Evolutionary conservation across 1,140 invertebrate species (phyloP).

Genomic region (Macrocentrus cingulum): DNA sequence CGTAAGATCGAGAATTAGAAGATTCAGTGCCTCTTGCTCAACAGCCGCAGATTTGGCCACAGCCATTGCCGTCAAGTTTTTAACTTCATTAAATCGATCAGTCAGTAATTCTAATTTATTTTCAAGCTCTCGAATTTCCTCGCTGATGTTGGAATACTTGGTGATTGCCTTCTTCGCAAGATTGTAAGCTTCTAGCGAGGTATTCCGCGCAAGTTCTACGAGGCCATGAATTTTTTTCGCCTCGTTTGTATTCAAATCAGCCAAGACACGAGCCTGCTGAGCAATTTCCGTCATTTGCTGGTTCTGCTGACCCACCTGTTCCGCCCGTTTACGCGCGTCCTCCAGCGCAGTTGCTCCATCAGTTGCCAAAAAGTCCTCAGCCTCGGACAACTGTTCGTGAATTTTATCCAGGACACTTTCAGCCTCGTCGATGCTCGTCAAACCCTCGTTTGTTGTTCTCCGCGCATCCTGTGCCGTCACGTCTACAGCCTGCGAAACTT

Average conservation of each 20-base stretch:
- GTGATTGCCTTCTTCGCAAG: slow-evolving; percentile 79
- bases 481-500: slow-evolving; percentile 66
- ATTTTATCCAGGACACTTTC: slow-evolving; percentile 75
- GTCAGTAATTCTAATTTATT: slow-evolving; percentile 64
- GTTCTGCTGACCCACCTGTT: slow-evolving; percentile 87
- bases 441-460: slow-evolving; percentile 64
- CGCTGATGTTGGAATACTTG: slow-evolving; percentile 76
- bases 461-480: slow-evolving; percentile 64
- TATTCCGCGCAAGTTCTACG: slow-evolving; percentile 80
- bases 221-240: slow-evolving; percentile 76
- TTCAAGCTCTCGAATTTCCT: slow-evolving; percentile 67
- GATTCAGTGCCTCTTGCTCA: slow-evolving; percentile 76
- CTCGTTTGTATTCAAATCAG: slow-evolving; percentile 74
- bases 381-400: slow-evolving; percentile 69
- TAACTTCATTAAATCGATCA: slow-evolving; percentile 59
- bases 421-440: slow-evolving; percentile 71
- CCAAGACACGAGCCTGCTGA: slow-evolving; percentile 77
- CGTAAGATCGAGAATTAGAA: slow-evolving; percentile 74
- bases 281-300: slow-evolving; percentile 89
- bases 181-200: slow-evolving; percentile 77
- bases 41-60: slow-evolving; percentile 71
- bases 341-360: slow-evolving; percentile 77
- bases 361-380: slow-evolving; percentile 74
- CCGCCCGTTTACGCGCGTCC: slow-evolving; percentile 79
- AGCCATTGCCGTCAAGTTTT: slow-evolving; percentile 71